Evolutionary conservation across 2,888 invertebrate genomes (phyloP), one percentile per base, ranked within the genome.

Genomic region (Liodrosophila aerea): DNA sequence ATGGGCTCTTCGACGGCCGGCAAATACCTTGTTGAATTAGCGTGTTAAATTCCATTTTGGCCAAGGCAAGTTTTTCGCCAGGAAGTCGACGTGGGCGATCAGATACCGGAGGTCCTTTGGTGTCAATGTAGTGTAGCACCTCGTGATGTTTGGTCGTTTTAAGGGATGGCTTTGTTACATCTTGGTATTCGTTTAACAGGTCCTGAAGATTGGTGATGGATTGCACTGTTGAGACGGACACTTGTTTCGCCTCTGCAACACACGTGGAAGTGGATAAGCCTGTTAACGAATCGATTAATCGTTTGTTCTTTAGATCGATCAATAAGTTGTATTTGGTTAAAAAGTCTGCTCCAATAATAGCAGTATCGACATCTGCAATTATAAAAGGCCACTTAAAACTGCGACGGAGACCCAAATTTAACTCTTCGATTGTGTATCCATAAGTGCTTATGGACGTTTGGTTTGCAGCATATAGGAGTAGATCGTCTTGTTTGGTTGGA

Each of bases 311-410:
- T 1, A 39, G 22, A 9, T 39, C 39, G 11, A 39, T 18, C 9
- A 39, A 18, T 9, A 39, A 7, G n/a, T 39, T 16, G 39, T 16
- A 39, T n/a, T 39, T 11, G 39, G 18, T 15, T 22, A 16, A 39
- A 22, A 39, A 18, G 15, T 18, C 39, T 39, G 22, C 39, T 39
- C 39, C 39, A 16, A 39, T 39, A 9, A 16, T 22, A 7, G 18
- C 22, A 5, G 16, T 18, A 8, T 15, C 4, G 9, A 39, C 39
- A 7, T 39, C 8, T 8, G 37, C 7, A n/a, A 31, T 30, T 9
- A 30, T 44, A 4, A 44, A 44, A 7, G 31, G 31, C 31, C 30
- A 44, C 4, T 15, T 44, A 11, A 16, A 33, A n/a, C n/a, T n/a
- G n/a, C n/a, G n/a, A n/a, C n/a, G n/a, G n/a, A n/a, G n/a, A n/a